Base-by-base conservation (phyloP, 2,113 vertebrate genomes). In the Falco punctatus region DNA sequence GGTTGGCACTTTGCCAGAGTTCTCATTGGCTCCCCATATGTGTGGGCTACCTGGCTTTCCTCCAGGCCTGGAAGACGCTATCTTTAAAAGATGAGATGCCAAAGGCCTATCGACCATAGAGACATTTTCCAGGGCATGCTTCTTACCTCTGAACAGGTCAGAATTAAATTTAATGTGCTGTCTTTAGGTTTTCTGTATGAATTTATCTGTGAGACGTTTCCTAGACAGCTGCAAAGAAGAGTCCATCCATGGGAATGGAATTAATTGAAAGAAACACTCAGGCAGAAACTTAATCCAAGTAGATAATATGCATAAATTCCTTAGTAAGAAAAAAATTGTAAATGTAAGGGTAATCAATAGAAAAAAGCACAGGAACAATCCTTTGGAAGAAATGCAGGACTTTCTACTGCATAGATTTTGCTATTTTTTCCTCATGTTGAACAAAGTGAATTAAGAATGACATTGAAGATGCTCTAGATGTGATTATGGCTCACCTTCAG, bases 41-140 rank as follows among this genome's bases (percentile, higher is more conserved):
- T 51, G 44, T 1, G 0, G 26, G 22, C 35, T 81, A 49, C 57
- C 44, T 96, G 95, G 80, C 72, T 84, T 71, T 57, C 49, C 22
- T 89, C 88, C 88, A 91, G 73, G 19, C 10, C 33, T 89, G 51
- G 44, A 84, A 94, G 70, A 87, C 57, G 44, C 40, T 94, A 26
- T 87, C 86, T 89, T 81, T 94, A 89, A 95, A 89, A 94, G 61
- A 94, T 81, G 79, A 94, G 15, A 75, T 79, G 54, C n/a, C 70
- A 91, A 79, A 89, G 70, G 72, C 30, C 75, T 90, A 78, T 92
- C 15, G 46, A 86, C 75, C 26, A 80, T 8, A 40, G 16, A 91
- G 72, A 79, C 21, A 52, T 88, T 88, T 95, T 93, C 65, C 65
- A 88, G 81, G 57, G 27, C 23, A 84, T 11, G 64, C 22, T 59